Evolutionary conservation across 2,888 invertebrate species (phyloP), one percentile per base, ranked within the genome.

Genomic region (Metellina segmentata): DNA sequence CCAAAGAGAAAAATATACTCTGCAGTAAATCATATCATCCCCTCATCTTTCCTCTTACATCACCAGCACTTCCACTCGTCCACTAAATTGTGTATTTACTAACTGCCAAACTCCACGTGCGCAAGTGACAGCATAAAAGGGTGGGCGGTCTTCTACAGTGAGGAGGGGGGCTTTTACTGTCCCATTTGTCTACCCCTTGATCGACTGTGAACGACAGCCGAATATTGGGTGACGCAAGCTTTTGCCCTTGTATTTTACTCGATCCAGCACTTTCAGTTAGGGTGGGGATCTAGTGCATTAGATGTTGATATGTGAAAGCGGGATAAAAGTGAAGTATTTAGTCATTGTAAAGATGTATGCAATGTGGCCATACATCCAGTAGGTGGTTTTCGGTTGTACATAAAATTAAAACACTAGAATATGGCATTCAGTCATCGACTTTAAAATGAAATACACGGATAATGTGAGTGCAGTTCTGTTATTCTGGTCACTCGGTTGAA

Each of bases 181-280:
- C 77, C 75, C 81, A 90, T 90, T 90, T 90, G 85, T 90, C 81
- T 86, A 70, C 19, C 81, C 70, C 75, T 20, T 81, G 75, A 90
- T 86, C 90, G 34, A 75, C 81, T 90, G 90, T n/a, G 20, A 51
- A 81, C 74, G 90, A 90, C 90, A 90, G 85, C 19, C 69, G 48
- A 71, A 69, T 69, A 61, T 69, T 69, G 71, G 74, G 61, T 90
- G 85, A 90, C 90, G 90, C 85, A 85, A 86, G 70, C 11, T 72
- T 51, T 51, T 19, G 52, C 72, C 16, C 61, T 61, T 61, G 61
- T 61, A 16, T 34, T 34, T 34, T 34, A 34, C 34, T 34, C 34
- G 34, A 16, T 61, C 7, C 16, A 16, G 61, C 16, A 11, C 61
- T 9, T 61, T 61, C 16, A 16, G 61, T 9, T 61, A 49, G 71